A percentile compares a stretch with the other conserved stretches of the same genome.
These are phyloP conservation scores for Poecilia wingei DNA, from an alignment of 2,797 vertebrate genomes.

Conservation along the genomic window DNA sequence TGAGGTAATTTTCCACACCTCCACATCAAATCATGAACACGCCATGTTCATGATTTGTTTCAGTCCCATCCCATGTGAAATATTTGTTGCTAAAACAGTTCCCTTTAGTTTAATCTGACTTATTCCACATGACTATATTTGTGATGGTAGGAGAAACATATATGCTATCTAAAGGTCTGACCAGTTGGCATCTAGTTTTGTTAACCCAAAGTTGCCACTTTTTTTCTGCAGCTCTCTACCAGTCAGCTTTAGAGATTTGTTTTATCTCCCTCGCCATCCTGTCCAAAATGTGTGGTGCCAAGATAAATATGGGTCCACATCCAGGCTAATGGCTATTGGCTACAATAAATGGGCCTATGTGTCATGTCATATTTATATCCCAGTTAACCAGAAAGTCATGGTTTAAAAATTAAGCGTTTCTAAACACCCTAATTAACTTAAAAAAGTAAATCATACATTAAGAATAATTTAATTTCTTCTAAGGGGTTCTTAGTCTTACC, in stretches of 20 bases:
- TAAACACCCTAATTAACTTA: neutral
- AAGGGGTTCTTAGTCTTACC: neutral
- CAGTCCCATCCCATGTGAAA: neutral
- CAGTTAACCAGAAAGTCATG: neutral
- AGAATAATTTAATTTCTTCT: neutral
- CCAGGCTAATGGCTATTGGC: neutral
- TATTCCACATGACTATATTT: neutral
- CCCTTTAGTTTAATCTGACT: neutral
- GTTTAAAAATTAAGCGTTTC: neutral
- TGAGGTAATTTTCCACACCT: neutral
- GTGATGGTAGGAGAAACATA: neutral
- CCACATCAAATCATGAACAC: no score
- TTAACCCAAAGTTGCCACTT: neutral
- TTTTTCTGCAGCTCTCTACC: neutral
- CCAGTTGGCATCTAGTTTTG: neutral
- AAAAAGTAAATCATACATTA: neutral
- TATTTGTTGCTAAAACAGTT: neutral
- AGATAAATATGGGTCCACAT: neutral
- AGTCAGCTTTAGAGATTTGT: neutral
- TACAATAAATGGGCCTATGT: neutral
- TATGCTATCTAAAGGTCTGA: neutral
- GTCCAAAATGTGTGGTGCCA: neutral
- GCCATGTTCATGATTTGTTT: neutral
- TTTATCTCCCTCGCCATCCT: neutral
- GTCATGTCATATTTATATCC: neutral